Conservation (phyloP, 2,797 vertebrate species). For the Diplodus sargus region DNA sequence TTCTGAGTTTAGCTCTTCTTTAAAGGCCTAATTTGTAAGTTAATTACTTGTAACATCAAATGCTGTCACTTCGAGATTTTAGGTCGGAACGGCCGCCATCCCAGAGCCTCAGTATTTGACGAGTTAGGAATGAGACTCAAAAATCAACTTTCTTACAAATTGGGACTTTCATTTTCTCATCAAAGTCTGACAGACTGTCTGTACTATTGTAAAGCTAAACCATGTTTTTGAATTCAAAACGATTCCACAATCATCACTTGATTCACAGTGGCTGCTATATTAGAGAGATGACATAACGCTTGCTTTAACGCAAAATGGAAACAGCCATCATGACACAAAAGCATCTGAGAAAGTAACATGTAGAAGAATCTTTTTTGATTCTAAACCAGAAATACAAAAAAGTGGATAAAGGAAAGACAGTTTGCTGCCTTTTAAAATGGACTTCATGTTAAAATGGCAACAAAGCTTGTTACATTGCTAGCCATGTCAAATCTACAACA, state of each 20-base stretch:
- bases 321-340: conserved; percentile 6
- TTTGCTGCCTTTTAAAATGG: not conserved
- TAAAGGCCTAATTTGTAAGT: too few relatives aligned
- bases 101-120: too few relatives aligned
- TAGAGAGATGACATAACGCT: not conserved
- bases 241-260: not conserved
- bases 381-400: not conserved
- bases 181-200: too few relatives aligned
- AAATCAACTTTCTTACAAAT: too few relatives aligned
- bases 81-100: too few relatives aligned
- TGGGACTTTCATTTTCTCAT: too few relatives aligned
- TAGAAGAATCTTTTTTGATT: not conserved
- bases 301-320: not conserved
- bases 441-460: not conserved
- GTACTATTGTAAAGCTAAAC: too few relatives aligned
- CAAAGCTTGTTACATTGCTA: not conserved
- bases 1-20: too few relatives aligned
- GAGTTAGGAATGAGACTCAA: too few relatives aligned
- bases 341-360: not conserved
- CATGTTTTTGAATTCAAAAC: not conserved
- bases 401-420: not conserved
- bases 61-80: too few relatives aligned
- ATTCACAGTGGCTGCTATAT: not conserved
- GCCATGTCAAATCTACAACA: not conserved
- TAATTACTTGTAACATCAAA: too few relatives aligned